A percentile compares a stretch with the other conserved stretches of the same genome.
Conservation (phyloP, 2,888 invertebrate genomes). For the Campoplex nolae region DNA sequence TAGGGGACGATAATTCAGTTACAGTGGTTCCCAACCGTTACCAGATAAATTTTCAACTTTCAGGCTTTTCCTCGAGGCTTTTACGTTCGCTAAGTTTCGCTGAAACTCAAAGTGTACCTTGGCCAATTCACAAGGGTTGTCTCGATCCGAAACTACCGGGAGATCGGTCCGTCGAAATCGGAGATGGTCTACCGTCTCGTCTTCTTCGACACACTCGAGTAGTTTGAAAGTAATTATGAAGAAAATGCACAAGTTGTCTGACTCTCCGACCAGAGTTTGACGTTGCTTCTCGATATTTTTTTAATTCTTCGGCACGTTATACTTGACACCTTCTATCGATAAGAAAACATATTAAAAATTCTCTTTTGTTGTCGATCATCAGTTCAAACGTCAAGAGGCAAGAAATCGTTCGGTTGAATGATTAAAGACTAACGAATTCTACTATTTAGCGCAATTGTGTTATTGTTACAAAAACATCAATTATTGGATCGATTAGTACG, state of each 20-base stretch:
- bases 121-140: slow-evolving; percentile 8
- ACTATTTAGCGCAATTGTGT: not conserved
- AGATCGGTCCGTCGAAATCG: slow-evolving; percentile 29
- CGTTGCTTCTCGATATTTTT: slow-evolving; percentile 20
- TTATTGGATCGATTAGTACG: not conserved
- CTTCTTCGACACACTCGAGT: slow-evolving; percentile 60
- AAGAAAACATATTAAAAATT: not conserved
- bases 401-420: not conserved
- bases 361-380: not conserved
- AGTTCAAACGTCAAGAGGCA: too few relatives aligned
- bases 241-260: slow-evolving; percentile 41
- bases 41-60: slow-evolving; percentile 44
- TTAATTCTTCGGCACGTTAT: slow-evolving; percentile 1
- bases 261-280: slow-evolving; percentile 29
- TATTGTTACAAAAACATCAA: not conserved
- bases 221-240: slow-evolving; percentile 67
- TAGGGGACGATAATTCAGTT: slow-evolving; percentile 80
- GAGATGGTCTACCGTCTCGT: slow-evolving; percentile 21
- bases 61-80: slow-evolving; percentile 14
- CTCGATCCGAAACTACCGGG: slow-evolving; percentile 21
- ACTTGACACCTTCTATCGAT: not conserved
- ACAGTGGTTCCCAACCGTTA: slow-evolving; percentile 78
- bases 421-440: not conserved
- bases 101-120: slow-evolving; percentile 20
- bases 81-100: not conserved